A percentile compares a stretch with the other conserved stretches of the same genome.
These are phyloP conservation scores for Ostrea edulis DNA, from an alignment of 1,140 invertebrate genomes.

Conservation along the genomic window DNA sequence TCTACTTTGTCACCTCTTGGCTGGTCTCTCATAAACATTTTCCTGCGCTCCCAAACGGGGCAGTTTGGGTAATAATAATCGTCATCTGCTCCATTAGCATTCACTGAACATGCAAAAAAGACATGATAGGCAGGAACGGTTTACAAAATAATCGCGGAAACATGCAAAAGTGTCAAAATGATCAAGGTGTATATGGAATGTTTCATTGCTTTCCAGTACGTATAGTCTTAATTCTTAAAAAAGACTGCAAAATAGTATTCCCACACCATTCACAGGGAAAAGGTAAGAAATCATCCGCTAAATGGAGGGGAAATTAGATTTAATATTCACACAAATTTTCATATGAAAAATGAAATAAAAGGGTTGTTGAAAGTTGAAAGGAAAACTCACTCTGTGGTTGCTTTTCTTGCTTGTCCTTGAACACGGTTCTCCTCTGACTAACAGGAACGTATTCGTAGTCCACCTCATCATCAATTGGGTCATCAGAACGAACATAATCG, in stretches of 20 bases:
- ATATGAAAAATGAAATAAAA: background rate
- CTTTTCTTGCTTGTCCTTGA: constrained; percentile 30
- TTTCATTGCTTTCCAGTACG: background rate
- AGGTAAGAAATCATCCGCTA: background rate
- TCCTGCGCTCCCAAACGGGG: constrained; percentile 71
- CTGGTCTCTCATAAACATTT: constrained; percentile 66
- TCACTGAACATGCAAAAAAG: constrained; percentile 34
- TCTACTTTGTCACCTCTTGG: constrained; percentile 51
- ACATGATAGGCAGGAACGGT: background rate
- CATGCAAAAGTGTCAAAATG: background rate
- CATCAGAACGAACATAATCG: constrained; percentile 55
- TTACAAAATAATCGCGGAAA: background rate
- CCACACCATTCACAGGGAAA: background rate
- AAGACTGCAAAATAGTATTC: background rate
- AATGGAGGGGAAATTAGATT: background rate
- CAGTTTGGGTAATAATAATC: constrained; percentile 65
- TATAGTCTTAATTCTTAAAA: background rate
- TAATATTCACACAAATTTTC: background rate
- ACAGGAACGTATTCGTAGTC: constrained; percentile 61
- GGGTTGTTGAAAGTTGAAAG: background rate
- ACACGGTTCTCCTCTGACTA: constrained; percentile 56
- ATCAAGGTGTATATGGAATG: background rate
- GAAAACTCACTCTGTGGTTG: background rate
- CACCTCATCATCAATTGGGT: constrained; percentile 61
- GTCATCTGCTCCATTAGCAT: constrained; percentile 36